Conservation (phyloP, 2,113 vertebrate species). For the Rhabdornis inornatus region DNA sequence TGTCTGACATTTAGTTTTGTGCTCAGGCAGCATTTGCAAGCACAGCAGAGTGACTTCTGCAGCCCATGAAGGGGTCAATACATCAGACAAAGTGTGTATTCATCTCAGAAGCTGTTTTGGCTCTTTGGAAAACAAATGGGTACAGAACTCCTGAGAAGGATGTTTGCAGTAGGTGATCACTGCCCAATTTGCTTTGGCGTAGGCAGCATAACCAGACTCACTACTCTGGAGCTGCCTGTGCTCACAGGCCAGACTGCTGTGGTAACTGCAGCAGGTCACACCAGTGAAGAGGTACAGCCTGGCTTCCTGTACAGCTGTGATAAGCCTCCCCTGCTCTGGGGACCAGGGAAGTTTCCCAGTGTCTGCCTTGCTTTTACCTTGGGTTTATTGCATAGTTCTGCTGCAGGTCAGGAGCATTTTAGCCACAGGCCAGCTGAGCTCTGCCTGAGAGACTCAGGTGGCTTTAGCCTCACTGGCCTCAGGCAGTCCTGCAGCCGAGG, state of each 20-base stretch:
- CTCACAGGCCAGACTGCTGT: not conserved
- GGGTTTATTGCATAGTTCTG: not conserved
- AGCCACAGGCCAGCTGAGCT: not conserved
- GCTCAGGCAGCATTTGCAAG: not conserved
- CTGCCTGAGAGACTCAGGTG: not conserved
- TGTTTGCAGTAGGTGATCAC: not conserved
- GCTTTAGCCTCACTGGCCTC: not conserved
- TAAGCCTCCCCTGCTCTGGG: not conserved
- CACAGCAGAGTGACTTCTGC: not conserved
- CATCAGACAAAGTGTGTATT: not conserved
- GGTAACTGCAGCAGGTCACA: not conserved
- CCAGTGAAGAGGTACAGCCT: not conserved
- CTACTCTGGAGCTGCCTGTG: not conserved
- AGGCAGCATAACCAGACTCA: not conserved
- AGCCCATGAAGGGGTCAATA: not conserved
- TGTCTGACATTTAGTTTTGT: not conserved
- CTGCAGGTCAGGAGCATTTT: not conserved
- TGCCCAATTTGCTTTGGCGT: not conserved
- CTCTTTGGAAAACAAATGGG: not conserved
- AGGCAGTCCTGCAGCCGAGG: not conserved
- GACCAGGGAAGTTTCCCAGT: not conserved
- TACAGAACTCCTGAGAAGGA: not conserved
- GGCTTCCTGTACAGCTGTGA: not conserved
- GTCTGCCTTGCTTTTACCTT: not conserved
- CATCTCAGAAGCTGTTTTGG: not conserved